Conservation (phyloP, 92 coral and sea anemone species). For the Umimayanthus chanpuru region DNA sequence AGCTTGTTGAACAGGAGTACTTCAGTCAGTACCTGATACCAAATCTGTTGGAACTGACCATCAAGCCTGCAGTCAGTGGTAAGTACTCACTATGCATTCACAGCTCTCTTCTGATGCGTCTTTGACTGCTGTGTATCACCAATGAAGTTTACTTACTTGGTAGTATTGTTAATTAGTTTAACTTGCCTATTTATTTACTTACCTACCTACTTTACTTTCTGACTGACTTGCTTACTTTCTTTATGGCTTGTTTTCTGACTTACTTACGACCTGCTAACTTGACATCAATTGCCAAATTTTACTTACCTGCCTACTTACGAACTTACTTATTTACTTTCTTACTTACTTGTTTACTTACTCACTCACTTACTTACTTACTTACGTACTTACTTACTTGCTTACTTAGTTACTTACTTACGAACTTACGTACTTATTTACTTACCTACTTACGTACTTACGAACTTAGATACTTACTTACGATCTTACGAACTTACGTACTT, state of each 20-base stretch:
- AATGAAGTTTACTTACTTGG: neutral
- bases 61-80: constrained; percentile 35
- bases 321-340: neutral
- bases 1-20: constrained; percentile 41
- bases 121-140: neutral
- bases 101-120: neutral
- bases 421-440: no score
- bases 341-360: no score
- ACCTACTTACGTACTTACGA: neutral
- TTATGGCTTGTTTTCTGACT: neutral
- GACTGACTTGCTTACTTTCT: neutral
- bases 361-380: neutral
- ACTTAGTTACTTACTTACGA: neutral
- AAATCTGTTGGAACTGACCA: constrained; percentile 38
- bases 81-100: neutral
- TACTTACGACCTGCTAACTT: neutral
- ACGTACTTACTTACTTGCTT: neutral
- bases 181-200: no score
- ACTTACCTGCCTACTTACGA: neutral
- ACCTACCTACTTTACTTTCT: neutral
- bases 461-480: no score
- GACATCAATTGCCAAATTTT: no score
- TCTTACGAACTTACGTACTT: no score
- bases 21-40: constrained; percentile 58
- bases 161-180: no score